phyloP scores from a whole-genome alignment of 2,888 invertebrate genomes.

The Rhagophthalmus giganteus region DNA sequence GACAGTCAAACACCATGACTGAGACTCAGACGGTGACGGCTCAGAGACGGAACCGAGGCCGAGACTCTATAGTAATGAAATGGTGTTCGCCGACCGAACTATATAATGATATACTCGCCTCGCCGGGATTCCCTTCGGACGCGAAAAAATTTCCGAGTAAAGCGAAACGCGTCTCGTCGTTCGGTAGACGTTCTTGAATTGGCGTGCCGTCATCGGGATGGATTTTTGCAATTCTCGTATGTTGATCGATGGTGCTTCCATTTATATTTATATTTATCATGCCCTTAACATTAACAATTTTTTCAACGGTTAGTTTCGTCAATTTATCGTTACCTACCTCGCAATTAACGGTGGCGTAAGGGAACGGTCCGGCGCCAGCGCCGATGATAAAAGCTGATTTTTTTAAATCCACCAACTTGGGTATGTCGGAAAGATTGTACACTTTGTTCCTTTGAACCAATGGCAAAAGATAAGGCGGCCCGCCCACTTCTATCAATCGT shows the following conservation, averaged over 20 bases:
- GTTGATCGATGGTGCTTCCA: constrained; percentile 64
- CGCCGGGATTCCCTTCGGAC: constrained; percentile 73
- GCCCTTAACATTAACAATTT: constrained; percentile 57
- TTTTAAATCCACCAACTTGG: constrained; percentile 57
- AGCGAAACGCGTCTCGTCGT: constrained; percentile 74
- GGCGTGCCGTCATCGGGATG: constrained; percentile 61
- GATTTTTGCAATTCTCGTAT: constrained; percentile 74
- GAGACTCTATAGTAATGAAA: too few relatives aligned
- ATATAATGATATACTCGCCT: constrained; percentile 55
- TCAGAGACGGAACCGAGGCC: too few relatives aligned
- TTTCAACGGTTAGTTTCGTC: background rate
- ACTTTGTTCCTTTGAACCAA: constrained; percentile 73
- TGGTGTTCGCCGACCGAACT: too few relatives aligned
- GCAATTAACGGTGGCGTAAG: constrained; percentile 78
- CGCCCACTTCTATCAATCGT: constrained; percentile 80
- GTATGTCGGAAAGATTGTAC: constrained; percentile 69
- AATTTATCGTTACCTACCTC: constrained; percentile 62
- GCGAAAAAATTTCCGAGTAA: constrained; percentile 80
- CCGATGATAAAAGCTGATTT: constrained; percentile 75
- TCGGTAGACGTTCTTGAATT: constrained; percentile 66
- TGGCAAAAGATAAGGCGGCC: constrained; percentile 80
- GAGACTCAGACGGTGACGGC: too few relatives aligned
- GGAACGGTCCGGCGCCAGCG: constrained; percentile 92
- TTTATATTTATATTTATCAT: constrained; percentile 73
- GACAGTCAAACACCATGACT: too few relatives aligned